Percentiles rank a stretch among this genome's conserved stretches.
Evolutionary conservation across 2,797 vertebrate genomes (phyloP).

Genomic region (Carcharodon carcharias): DNA sequence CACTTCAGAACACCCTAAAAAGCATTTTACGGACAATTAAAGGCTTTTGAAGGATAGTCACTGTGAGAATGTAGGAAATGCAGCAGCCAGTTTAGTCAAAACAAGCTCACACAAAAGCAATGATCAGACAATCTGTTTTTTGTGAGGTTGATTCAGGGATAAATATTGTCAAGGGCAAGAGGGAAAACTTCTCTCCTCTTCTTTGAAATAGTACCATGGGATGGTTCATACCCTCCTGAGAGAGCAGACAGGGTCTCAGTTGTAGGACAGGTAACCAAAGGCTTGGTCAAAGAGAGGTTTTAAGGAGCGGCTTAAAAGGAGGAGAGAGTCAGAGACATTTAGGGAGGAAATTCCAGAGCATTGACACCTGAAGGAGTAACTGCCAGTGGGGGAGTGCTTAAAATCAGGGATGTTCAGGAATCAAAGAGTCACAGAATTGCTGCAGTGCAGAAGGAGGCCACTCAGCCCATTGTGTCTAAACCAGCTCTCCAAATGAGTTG

Average conservation of each 20-base stretch:
- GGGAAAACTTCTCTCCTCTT: neutral
- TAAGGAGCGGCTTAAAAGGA: too few relatives aligned
- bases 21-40: neutral
- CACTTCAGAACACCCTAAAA: neutral
- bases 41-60: neutral
- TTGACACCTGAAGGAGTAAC: too few relatives aligned
- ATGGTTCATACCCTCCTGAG: neutral
- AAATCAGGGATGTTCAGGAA: neutral
- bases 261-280: neutral
- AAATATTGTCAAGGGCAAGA: neutral
- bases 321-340: neutral
- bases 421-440: too few relatives aligned
- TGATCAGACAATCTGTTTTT: neutral
- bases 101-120: neutral
- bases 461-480: too few relatives aligned
- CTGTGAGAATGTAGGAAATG: neutral
- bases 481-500: too few relatives aligned
- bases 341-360: neutral
- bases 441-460: too few relatives aligned
- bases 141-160: neutral
- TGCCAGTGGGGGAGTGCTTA: neutral
- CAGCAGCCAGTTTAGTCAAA: neutral
- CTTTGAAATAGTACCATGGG: neutral
- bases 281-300: neutral
- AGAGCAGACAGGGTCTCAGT: neutral